A percentile compares a stretch with the other conserved stretches of the same genome.
Conservation (phyloP, 1,140 invertebrate genomes). For the Lethrus apterus region DNA sequence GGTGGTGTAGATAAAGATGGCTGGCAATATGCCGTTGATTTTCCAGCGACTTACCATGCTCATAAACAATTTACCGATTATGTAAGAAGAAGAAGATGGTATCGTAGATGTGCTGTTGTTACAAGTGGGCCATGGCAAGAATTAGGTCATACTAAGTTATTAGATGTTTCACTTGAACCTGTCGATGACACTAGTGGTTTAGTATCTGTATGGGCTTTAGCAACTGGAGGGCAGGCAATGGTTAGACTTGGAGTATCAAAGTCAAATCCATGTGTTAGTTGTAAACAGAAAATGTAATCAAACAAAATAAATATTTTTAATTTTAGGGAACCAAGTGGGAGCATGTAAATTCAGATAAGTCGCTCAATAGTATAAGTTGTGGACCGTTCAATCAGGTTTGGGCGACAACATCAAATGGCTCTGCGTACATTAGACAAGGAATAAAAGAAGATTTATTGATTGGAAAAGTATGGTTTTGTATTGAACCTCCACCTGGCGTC, state of each 20-base stretch:
- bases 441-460: conserved; percentile 56
- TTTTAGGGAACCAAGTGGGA: conserved; percentile 68
- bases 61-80: conserved; percentile 83
- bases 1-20: conserved; percentile 86
- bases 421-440: conserved; percentile 68
- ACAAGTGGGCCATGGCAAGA: conserved; percentile 84
- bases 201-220: conserved; percentile 69
- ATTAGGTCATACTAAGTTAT: conserved; percentile 72
- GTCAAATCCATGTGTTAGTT: conserved; percentile 56
- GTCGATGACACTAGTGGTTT: conserved; percentile 33
- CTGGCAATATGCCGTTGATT: conserved; percentile 92
- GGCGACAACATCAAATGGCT: conserved; percentile 78
- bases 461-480: conserved; percentile 53
- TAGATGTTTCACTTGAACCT: conserved; percentile 68
- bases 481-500: conserved; percentile 56
- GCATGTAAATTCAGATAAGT: conserved; percentile 69
- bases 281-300: background rate
- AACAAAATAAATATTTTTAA: conserved; percentile 20
- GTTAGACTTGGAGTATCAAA: conserved; percentile 67
- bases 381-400: conserved; percentile 66
- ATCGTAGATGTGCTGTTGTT: conserved; percentile 68
- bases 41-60: conserved; percentile 76
- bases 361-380: conserved; percentile 64
- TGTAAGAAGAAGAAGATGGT: conserved; percentile 74
- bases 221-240: conserved; percentile 73